Conservation (phyloP, 2,113 vertebrate genomes). For the Microcebus murinus region DNA sequence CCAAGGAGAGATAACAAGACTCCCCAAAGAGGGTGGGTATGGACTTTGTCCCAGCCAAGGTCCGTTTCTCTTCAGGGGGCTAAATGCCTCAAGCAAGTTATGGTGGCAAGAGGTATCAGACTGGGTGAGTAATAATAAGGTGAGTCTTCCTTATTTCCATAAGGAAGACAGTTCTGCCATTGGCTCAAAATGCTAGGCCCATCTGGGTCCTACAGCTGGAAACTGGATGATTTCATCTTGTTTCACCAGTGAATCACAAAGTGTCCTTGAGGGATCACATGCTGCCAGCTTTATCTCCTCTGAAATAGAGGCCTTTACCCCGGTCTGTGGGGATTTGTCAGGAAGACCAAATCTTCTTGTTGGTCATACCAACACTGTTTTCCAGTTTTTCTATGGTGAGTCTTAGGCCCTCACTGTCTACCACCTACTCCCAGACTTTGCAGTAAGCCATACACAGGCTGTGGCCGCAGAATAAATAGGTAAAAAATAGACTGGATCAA, state of each 20-base stretch:
- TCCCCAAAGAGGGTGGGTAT: not conserved
- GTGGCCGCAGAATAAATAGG: not conserved
- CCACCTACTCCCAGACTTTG: not conserved
- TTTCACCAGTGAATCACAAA: slow-evolving; percentile 30
- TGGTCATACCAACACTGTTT: not conserved
- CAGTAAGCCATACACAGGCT: not conserved
- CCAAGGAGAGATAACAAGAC: slow-evolving; percentile 51
- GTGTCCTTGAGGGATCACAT: not conserved
- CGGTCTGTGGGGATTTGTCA: not conserved
- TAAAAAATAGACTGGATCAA: not conserved
- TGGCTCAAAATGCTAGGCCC: not conserved
- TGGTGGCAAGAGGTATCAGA: not conserved
- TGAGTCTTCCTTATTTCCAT: too few species aligned
- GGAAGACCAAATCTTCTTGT: not conserved
- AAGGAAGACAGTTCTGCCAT: not conserved
- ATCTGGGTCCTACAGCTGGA: not conserved
- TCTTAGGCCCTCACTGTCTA: not conserved
- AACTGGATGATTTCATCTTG: slow-evolving; percentile 24
- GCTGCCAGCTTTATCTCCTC: not conserved
- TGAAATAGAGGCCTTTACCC: not conserved
- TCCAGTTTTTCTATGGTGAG: not conserved
- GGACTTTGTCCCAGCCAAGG: slow-evolving; percentile 50
- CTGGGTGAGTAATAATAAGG: too few species aligned
- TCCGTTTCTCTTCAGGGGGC: slow-evolving; percentile 1
- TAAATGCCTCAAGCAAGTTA: not conserved